Conservation (phyloP, 2,113 vertebrate genomes). For the Varanus salvator region DNA sequence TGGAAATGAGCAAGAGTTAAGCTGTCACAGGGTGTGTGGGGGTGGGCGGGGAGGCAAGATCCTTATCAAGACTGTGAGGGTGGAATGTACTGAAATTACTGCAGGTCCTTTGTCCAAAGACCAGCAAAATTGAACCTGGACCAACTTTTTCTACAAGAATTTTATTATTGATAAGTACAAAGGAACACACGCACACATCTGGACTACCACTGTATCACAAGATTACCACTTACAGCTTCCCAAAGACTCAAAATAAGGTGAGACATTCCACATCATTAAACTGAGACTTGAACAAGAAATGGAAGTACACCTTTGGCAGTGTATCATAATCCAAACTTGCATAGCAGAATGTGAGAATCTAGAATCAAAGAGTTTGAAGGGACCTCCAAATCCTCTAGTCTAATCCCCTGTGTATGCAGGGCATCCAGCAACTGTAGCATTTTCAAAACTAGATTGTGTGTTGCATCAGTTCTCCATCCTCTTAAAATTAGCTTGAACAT, state of each 20-base stretch:
- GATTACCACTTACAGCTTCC: background rate
- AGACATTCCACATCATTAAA: constrained; percentile 23
- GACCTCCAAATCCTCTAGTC: too few species aligned
- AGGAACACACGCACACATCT: background rate
- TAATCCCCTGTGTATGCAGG: too few species aligned
- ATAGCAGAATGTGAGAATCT: background rate
- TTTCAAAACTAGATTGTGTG: constrained; percentile 12
- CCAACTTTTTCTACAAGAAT: background rate
- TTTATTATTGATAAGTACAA: background rate
- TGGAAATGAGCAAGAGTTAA: background rate
- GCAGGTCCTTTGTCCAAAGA: too few species aligned
- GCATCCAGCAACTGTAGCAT: constrained; percentile 16
- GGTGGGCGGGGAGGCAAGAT: too few species aligned
- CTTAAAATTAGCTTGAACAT: constrained; percentile 16
- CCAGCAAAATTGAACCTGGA: too few species aligned
- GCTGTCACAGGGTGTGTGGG: too few species aligned
- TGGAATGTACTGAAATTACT: too few species aligned
- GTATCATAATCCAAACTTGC: constrained; percentile 16
- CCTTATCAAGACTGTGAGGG: background rate
- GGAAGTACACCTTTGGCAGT: background rate
- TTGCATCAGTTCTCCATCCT: background rate
- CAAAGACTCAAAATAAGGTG: background rate
- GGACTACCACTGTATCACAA: background rate
- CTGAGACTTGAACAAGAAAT: constrained; percentile 5
- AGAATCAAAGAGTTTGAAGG: background rate